phyloP scores from a whole-genome alignment of 2,797 vertebrate species.

The Acipenser transmontanus region DNA sequence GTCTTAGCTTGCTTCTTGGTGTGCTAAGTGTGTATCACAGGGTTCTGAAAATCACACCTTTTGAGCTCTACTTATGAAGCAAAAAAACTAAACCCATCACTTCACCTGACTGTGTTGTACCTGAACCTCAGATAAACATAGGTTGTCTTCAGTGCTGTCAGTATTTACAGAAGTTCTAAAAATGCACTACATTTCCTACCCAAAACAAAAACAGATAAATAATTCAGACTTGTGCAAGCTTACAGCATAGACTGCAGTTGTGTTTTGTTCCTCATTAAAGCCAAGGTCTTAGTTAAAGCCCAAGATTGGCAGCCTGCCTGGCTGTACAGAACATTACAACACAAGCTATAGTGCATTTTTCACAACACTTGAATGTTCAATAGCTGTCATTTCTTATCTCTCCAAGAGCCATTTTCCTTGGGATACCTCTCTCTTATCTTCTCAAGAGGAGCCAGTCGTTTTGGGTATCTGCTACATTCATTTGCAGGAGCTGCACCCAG shows the following conservation, averaged over 20 bases:
- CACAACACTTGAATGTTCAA: constrained; percentile 21
- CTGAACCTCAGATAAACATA: background rate
- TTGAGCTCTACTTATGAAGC: too few species aligned
- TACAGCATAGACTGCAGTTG: background rate
- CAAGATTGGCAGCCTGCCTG: background rate
- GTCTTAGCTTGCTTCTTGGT: too few species aligned
- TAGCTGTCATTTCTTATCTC: constrained; percentile 14
- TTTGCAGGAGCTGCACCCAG: background rate
- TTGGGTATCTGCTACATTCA: background rate
- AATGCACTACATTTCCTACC: background rate
- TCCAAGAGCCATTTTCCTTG: background rate
- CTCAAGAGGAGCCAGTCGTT: background rate
- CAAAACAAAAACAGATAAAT: background rate
- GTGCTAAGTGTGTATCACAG: too few species aligned
- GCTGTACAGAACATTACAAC: constrained; percentile 9
- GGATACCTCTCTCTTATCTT: background rate
- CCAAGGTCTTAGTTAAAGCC: background rate
- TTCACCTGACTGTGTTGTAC: background rate
- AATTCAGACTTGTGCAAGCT: background rate
- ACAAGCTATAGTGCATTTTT: constrained; percentile 26
- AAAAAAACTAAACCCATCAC: too few species aligned
- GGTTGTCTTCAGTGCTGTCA: background rate
- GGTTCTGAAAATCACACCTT: too few species aligned
- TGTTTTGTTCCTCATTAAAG: background rate
- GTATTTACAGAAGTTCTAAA: background rate